These are phyloP conservation scores for Ctenosaura bakeri DNA, from an alignment of 2,797 vertebrate species.

Conservation along the genomic window DNA sequence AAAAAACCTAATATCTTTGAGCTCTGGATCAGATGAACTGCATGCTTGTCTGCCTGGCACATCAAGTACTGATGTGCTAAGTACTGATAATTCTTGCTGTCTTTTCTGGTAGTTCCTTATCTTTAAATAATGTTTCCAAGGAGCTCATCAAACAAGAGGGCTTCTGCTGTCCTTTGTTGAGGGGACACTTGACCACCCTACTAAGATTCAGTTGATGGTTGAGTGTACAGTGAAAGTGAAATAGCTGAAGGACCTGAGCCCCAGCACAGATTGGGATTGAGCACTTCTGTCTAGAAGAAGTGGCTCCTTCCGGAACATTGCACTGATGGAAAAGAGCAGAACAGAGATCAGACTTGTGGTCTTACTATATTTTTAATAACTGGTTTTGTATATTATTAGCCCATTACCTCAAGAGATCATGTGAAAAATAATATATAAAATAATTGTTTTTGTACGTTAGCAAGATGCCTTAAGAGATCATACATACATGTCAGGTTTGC, in stretches of 20 bases:
- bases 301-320: not conserved
- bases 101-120: too few species aligned
- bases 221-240: not conserved
- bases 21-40: too few species aligned
- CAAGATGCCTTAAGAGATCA: slow-evolving; percentile 4
- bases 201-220: not conserved
- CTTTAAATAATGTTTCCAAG: too few species aligned
- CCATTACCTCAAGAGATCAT: slow-evolving; percentile 8
- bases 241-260: not conserved
- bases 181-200: too few species aligned
- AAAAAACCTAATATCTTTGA: too few species aligned
- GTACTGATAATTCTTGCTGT: too few species aligned
- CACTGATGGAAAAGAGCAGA: not conserved
- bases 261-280: not conserved
- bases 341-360: not conserved
- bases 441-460: not conserved
- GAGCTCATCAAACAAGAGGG: too few species aligned
- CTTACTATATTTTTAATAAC: not conserved
- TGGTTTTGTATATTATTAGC: not conserved
- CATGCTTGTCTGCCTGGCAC: too few species aligned
- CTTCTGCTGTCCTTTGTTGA: too few species aligned
- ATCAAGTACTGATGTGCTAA: too few species aligned
- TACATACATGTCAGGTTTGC: not conserved
- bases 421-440: not conserved
- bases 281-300: not conserved